Evolutionary conservation across 2,888 invertebrate genomes (phyloP), one percentile per base, ranked within the genome.

Genomic region (Drosophila diplacantha): DNA sequence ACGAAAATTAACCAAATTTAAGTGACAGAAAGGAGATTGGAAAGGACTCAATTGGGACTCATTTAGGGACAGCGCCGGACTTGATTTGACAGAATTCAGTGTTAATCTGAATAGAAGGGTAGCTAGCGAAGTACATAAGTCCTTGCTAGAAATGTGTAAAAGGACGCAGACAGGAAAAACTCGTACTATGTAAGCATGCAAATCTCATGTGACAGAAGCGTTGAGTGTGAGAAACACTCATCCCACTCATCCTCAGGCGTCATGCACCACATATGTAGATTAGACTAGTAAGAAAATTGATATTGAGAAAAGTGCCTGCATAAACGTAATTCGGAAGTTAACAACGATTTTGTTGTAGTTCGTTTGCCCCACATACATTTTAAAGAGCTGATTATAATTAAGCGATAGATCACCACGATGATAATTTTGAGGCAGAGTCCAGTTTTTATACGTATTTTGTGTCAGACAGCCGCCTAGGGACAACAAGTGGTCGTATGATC

Each of bases 1-100:
- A 69, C 74, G 73, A 55, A 74, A 72, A 76, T 66, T 72, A 65
- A 83, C 77, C 72, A 81, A 75, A 80, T 74, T 79, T 55, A 80
- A 78, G 57, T 78, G 52, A 61, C 49, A 34, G 39, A 26, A 26
- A 41, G 35, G 31, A 24, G 49, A 44, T 60, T 29, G 29, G 34
- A 26, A 18, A 16, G 24, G 62, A 51, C 31, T 41, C 29, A 49
- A 24, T 31, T 46, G 20, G 43, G 49, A 51, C 39, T 41, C 38
- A 38, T 44, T 24, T 51, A 46, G 16, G 65, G 65, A 62, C 44
- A 65, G 39, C 52, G 65, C 55, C 22, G 70, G 54, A 68, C 55
- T 52, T 63, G 56, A 38, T 29, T 24, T 24, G 20, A 37, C 32
- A 38, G 37, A 29, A 49, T 50, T 65, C 58, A 31, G 53, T 60